These are phyloP conservation scores for Propithecus coquereli DNA, from an alignment of 2,113 vertebrate species.

Conservation along the genomic window DNA sequence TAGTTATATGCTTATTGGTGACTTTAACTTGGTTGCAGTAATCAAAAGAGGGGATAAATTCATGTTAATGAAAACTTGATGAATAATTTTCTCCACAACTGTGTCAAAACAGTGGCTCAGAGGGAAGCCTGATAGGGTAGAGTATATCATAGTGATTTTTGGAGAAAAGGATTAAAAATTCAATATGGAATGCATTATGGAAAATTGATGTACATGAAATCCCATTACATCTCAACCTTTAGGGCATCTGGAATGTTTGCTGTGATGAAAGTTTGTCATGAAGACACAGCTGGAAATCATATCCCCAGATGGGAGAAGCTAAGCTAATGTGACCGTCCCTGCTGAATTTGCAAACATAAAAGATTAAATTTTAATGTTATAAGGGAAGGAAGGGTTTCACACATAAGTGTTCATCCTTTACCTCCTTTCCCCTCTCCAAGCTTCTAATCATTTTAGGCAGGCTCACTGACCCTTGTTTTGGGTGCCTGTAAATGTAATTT, in stretches of 20 bases:
- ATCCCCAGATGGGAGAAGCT: not conserved
- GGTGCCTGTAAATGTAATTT: not conserved
- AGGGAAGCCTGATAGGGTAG: slow-evolving; percentile 23
- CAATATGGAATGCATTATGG: not conserved
- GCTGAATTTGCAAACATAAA: not conserved
- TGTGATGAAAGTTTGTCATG: slow-evolving; percentile 3
- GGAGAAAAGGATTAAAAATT: not conserved
- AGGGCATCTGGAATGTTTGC: not conserved
- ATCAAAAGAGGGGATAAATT: slow-evolving; percentile 37
- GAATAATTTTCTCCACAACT: slow-evolving; percentile 29
- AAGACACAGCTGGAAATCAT: slow-evolving; percentile 34
- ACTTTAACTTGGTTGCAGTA: slow-evolving; percentile 32
- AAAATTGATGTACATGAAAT: slow-evolving; percentile 31
- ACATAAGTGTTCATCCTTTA: not conserved
- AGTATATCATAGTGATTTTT: not conserved
- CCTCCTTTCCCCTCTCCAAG: not conserved
- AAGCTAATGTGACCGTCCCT: not conserved
- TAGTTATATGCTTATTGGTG: not conserved
- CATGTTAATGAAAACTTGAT: slow-evolving; percentile 27
- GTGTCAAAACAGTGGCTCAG: slow-evolving; percentile 48
- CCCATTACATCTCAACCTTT: not conserved
- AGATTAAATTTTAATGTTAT: not conserved
- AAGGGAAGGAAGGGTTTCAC: not conserved
- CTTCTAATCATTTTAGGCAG: not conserved
- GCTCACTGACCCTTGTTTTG: not conserved